phyloP scores from a whole-genome alignment of 30 jellyfish, hydroid and myxozoan species.

The Aurelia sp. region DNA sequence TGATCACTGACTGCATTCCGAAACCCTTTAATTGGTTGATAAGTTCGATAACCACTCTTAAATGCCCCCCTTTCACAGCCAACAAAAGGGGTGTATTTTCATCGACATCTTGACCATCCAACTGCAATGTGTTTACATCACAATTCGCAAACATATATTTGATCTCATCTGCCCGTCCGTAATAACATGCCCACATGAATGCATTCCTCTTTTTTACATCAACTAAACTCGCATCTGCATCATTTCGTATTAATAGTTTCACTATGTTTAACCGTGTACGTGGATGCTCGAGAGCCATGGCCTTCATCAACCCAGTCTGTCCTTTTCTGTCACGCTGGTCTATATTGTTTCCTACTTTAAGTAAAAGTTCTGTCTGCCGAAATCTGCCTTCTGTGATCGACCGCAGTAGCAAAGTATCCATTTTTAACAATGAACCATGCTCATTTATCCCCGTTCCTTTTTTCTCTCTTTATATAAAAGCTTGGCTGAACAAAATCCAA shows the following conservation, averaged over 20 bases:
- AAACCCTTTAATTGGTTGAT: background rate
- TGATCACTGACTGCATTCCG: conserved; percentile 39
- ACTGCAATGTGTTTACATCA: conserved; percentile 40
- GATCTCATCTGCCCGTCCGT: conserved; percentile 43
- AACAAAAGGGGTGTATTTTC: conserved; percentile 38
- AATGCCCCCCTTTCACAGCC: conserved; percentile 54
- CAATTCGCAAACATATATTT: conserved; percentile 29
- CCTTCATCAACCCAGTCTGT: conserved; percentile 55
- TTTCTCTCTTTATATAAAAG: no score
- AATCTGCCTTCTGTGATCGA: conserved; percentile 57
- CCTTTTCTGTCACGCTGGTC: conserved; percentile 18
- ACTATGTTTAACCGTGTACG: conserved; percentile 20
- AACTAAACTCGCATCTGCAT: conserved; percentile 45
- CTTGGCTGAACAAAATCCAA: no score
- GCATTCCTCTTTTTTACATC: conserved; percentile 51
- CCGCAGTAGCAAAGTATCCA: conserved; percentile 44
- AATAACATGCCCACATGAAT: conserved; percentile 63
- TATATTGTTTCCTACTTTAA: conserved; percentile 53
- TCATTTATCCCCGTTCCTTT: no score
- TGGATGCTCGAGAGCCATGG: conserved; percentile 48
- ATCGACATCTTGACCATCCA: conserved; percentile 45
- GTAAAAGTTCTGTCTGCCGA: conserved; percentile 43
- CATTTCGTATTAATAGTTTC: conserved; percentile 8
- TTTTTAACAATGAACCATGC: background rate
- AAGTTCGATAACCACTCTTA: conserved; percentile 23